These are phyloP conservation scores for Pycnonotus jocosus DNA, from an alignment of 2,113 vertebrate species.

Conservation along the genomic window DNA sequence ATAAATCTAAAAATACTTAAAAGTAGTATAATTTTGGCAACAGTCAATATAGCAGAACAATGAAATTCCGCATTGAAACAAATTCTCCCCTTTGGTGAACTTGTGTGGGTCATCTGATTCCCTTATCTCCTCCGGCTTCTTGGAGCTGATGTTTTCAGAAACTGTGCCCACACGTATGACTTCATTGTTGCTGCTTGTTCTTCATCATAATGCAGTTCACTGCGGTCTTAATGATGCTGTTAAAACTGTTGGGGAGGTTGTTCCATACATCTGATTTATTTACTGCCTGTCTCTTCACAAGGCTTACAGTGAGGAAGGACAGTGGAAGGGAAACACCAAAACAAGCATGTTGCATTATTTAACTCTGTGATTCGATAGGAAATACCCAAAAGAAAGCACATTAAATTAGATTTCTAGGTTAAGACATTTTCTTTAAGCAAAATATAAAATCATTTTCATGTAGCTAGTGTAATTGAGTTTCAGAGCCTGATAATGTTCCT, in stretches of 20 bases:
- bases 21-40: not conserved
- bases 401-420: not conserved
- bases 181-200: not conserved
- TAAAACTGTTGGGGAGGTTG: not conserved
- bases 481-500: not conserved
- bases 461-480: not conserved
- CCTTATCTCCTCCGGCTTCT: not conserved
- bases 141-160: not conserved
- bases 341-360: not conserved
- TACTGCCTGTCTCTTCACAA: not conserved
- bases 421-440: not conserved
- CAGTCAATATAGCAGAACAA: not conserved
- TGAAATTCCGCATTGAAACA: not conserved
- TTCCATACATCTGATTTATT: not conserved
- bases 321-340: not conserved
- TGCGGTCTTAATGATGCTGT: not conserved
- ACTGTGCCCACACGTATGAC: not conserved
- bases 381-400: not conserved
- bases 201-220: not conserved
- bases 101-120: not conserved
- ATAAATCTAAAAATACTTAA: not conserved
- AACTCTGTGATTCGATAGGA: not conserved
- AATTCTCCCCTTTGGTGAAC: not conserved
- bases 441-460: not conserved
- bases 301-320: not conserved